A percentile compares a stretch with the other conserved stretches of the same genome.
These are phyloP conservation scores for Ligdia adustata DNA, from an alignment of 2,888 invertebrate genomes.

Conservation along the genomic window DNA sequence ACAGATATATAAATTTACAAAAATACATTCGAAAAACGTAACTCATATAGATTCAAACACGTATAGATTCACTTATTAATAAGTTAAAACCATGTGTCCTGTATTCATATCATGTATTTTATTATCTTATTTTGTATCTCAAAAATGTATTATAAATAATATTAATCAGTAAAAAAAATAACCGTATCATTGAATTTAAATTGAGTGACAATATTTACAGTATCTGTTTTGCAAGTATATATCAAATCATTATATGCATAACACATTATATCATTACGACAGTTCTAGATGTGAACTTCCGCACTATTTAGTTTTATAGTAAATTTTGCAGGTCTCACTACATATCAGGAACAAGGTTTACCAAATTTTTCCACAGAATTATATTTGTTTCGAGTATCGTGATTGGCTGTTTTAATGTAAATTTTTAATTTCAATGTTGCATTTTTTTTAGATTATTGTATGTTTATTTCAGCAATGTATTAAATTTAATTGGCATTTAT, in stretches of 20 bases:
- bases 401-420: slow-evolving; percentile 62
- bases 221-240: too few species aligned
- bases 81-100: too few species aligned
- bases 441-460: slow-evolving; percentile 40
- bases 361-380: slow-evolving; percentile 52
- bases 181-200: too few species aligned
- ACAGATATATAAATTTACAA: too few species aligned
- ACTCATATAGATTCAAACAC: too few species aligned
- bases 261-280: background rate
- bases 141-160: too few species aligned
- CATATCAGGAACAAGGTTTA: slow-evolving; percentile 82
- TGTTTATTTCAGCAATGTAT: slow-evolving; percentile 36
- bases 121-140: too few species aligned
- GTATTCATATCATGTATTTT: too few species aligned
- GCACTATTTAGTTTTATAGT: slow-evolving; percentile 80
- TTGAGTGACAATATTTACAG: too few species aligned
- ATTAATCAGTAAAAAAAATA: too few species aligned
- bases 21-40: too few species aligned
- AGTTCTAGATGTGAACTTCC: slow-evolving; percentile 52
- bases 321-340: slow-evolving; percentile 82
- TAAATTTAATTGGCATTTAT: slow-evolving; percentile 34
- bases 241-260: background rate
- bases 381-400: slow-evolving; percentile 63
- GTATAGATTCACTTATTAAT: too few species aligned
- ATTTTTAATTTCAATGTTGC: slow-evolving; percentile 38